These are phyloP conservation scores for Lysandra bellargus DNA, from an alignment of 2,888 invertebrate species.

Conservation along the genomic window DNA sequence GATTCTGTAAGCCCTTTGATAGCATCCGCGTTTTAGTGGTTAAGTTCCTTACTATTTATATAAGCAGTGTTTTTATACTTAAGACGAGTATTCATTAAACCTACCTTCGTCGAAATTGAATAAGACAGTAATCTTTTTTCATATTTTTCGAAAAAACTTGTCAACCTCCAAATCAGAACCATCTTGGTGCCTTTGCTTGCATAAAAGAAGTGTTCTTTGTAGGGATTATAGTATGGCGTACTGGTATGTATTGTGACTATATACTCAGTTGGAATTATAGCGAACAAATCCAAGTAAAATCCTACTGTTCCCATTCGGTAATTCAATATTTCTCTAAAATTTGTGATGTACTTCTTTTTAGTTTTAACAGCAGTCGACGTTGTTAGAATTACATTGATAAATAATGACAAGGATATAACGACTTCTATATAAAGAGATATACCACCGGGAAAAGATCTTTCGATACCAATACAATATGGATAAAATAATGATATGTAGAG, in stretches of 20 bases:
- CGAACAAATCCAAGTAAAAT: slow-evolving; percentile 75
- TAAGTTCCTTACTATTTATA: not conserved
- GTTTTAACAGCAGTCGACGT: slow-evolving; percentile 71
- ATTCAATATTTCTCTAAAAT: slow-evolving; percentile 60
- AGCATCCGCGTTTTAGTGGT: not conserved
- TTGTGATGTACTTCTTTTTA: slow-evolving; percentile 63
- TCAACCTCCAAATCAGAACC: slow-evolving; percentile 74
- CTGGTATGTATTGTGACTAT: slow-evolving; percentile 65
- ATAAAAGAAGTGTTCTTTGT: slow-evolving; percentile 68
- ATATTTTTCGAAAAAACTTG: slow-evolving; percentile 67
- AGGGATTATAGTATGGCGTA: slow-evolving; percentile 61
- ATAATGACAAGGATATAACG: slow-evolving; percentile 61
- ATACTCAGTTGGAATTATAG: slow-evolving; percentile 74
- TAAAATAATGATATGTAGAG: slow-evolving; percentile 67
- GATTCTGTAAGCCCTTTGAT: slow-evolving; percentile 8
- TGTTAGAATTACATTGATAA: slow-evolving; percentile 68
- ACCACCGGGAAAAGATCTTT: slow-evolving; percentile 62
- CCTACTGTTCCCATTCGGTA: slow-evolving; percentile 70
- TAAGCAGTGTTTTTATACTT: not conserved
- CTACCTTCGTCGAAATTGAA: slow-evolving; percentile 64
- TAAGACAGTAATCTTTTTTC: slow-evolving; percentile 67
- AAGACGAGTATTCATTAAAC: not conserved
- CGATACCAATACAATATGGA: slow-evolving; percentile 73
- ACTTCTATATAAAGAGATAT: slow-evolving; percentile 63
- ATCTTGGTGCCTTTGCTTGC: slow-evolving; percentile 77